Evolutionary conservation across 2,888 invertebrate species (phyloP).

Genomic region (Saturnia japonica): DNA sequence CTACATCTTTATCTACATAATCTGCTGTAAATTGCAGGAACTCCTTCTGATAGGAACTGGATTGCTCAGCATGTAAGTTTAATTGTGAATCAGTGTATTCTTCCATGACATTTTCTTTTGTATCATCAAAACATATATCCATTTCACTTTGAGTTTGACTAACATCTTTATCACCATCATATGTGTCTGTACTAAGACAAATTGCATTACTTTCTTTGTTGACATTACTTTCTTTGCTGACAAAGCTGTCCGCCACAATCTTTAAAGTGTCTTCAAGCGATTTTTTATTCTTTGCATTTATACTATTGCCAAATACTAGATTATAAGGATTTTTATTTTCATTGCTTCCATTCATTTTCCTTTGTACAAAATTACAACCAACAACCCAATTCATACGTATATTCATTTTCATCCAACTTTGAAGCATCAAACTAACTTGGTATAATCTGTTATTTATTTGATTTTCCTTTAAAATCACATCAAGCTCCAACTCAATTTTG

Average conservation of each 20-base stretch:
- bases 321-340: constrained; percentile 7
- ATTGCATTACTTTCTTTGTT: background rate
- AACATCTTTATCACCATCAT: background rate
- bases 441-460: background rate
- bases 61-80: background rate
- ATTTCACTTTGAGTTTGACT: background rate
- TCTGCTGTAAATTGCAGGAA: background rate
- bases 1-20: background rate
- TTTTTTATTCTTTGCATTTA: background rate
- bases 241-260: background rate
- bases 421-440: background rate
- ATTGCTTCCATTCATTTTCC: constrained; percentile 7
- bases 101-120: background rate
- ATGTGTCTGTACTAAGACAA: background rate
- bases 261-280: background rate
- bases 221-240: background rate
- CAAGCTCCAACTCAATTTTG: background rate
- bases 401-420: background rate
- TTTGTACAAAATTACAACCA: constrained; percentile 17
- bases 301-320: background rate
- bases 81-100: background rate
- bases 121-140: background rate
- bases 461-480: background rate
- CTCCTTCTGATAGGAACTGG: background rate
- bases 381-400: constrained; percentile 7